Evolutionary conservation across 2,888 invertebrate species (phyloP), one percentile per base, ranked within the genome.

Genomic region (Andrena bucephala): DNA sequence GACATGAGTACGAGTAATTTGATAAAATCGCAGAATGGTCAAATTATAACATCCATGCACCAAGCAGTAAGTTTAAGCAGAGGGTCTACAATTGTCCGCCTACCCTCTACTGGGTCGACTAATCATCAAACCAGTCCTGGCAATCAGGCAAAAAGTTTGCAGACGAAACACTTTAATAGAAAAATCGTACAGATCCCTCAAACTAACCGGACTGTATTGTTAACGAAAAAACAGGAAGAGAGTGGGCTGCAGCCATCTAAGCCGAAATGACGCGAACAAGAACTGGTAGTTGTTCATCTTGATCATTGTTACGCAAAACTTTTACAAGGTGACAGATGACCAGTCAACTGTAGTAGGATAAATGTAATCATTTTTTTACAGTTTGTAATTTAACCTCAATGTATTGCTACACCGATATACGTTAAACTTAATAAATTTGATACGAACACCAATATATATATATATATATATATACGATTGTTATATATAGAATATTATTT

Each of bases 221-320:
- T 77, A 52, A 27, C 63, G 2, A 31, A 27, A 3, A 78, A 67
- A 20, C 16, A 33, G 29, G 2, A 36, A 3, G 50, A 63, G 33
- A 62, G 5, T 36, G 33, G 16, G 2, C 33, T 65, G 36, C 31
- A 65, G 50, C 20, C 59, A 8, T 16, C 68, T 4, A 20, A 6
- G n/a, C 52, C 60, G 1, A 57, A 73, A 20, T 71, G 78, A 83
- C 60, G 77, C 6, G 8, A 66, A 70, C 7, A 54, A 4, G 67
- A 42, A 33, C 7, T 36, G 24, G 60, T 31, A 7, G 8, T 7
- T 33, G n/a, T 82, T 27, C 10, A 60, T 63, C 31, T 63, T 6
- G 74, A 87, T 77, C 84, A 86, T 59, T 86, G 81, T 81, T 86
- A 84, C 13, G 54, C 54, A 24, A 81, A 67, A 63, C 10, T 16